phyloP scores from a whole-genome alignment of 1,140 invertebrate genomes.

The Penaeus indicus region DNA sequence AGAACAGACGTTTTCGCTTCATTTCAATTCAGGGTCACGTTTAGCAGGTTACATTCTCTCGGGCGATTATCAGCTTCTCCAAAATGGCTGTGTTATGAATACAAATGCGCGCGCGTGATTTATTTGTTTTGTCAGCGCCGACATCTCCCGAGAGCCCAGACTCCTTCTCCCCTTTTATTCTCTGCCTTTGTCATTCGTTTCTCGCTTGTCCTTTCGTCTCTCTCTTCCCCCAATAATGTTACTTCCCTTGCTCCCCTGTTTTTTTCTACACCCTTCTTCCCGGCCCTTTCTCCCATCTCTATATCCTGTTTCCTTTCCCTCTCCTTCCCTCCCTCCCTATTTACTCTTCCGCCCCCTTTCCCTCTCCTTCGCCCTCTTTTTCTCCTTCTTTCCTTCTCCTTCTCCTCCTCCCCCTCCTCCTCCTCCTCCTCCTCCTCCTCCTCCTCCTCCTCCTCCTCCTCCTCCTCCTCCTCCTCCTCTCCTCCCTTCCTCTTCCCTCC shows the following conservation, averaged over 20 bases:
- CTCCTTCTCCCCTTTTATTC: too few species aligned
- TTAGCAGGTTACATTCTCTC: too few species aligned
- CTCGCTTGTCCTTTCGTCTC: neutral
- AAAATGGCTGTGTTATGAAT: too few species aligned
- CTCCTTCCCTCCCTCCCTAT: neutral
- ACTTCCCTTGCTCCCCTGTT: neutral
- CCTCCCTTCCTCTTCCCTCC: too few species aligned
- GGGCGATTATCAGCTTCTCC: too few species aligned
- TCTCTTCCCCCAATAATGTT: neutral
- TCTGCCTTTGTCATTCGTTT: neutral
- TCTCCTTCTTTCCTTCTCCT: neutral
- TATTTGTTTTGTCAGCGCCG: too few species aligned
- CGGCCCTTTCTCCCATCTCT: neutral
- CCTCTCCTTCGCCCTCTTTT: neutral
- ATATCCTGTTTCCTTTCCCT: neutral
- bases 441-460: neutral
- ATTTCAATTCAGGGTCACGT: too few species aligned
- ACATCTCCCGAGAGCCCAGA: too few species aligned
- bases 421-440: neutral
- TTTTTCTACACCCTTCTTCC: neutral
- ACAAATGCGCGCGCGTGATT: too few species aligned
- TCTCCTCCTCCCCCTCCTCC: neutral
- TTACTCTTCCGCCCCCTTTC: neutral
- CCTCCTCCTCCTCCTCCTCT: neutral
- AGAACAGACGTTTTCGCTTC: too few species aligned